These are phyloP conservation scores for Cyphomyrus discorhynchus DNA, from an alignment of 2,113 vertebrate species.

Conservation along the genomic window DNA sequence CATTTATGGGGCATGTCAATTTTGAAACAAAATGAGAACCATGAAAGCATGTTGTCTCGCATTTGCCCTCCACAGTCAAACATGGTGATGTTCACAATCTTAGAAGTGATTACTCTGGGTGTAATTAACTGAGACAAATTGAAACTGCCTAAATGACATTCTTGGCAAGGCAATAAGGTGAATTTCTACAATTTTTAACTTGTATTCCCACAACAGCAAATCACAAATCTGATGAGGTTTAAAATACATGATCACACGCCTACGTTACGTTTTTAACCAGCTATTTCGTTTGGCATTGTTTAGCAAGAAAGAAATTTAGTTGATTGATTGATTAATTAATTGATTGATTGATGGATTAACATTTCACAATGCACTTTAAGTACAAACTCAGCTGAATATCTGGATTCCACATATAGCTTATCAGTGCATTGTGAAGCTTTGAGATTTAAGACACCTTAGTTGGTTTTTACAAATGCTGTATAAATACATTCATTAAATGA, in stretches of 20 bases:
- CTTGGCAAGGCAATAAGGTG: neutral
- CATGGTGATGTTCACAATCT: neutral
- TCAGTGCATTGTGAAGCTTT: neutral
- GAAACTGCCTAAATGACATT: neutral
- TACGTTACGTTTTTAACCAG: neutral
- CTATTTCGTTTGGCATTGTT: neutral
- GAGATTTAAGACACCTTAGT: neutral
- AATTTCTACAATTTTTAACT: neutral
- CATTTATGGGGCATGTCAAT: no score
- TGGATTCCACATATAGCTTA: neutral
- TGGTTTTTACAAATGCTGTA: neutral
- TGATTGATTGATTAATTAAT: neutral
- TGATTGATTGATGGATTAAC: neutral
- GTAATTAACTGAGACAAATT: neutral
- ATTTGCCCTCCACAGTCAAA: neutral
- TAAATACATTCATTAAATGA: neutral
- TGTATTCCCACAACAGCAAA: neutral
- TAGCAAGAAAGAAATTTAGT: neutral
- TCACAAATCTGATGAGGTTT: neutral
- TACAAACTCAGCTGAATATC: neutral
- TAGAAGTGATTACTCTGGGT: neutral
- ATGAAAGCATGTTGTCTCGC: neutral
- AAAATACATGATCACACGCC: neutral
- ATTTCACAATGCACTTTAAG: neutral
- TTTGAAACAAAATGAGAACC: neutral